phyloP scores from a whole-genome alignment of 1,140 invertebrate species.

The Neelides sp. region DNA sequence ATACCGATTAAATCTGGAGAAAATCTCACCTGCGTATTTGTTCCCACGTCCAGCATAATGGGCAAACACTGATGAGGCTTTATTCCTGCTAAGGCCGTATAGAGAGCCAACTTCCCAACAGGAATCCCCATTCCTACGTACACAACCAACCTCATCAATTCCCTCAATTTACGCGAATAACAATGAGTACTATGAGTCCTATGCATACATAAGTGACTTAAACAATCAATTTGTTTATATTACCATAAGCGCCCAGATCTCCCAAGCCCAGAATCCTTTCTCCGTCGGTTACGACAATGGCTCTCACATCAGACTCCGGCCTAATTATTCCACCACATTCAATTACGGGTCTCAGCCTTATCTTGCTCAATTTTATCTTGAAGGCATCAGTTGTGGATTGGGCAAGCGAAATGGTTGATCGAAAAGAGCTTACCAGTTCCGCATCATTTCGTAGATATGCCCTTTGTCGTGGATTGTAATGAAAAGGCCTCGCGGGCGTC shows the following conservation, averaged over 20 bases:
- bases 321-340: conserved; percentile 44
- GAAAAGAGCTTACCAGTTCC: conserved; percentile 53
- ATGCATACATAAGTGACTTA: too few species aligned
- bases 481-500: conserved; percentile 83
- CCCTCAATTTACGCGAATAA: too few species aligned
- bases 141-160: too few species aligned
- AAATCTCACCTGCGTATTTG: conserved; percentile 58
- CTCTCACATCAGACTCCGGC: conserved; percentile 76
- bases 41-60: conserved; percentile 82
- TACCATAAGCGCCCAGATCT: conserved; percentile 83
- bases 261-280: conserved; percentile 84
- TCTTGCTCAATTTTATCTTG: not conserved
- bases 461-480: conserved; percentile 92
- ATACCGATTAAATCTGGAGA: not conserved
- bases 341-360: not conserved
- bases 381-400: not conserved
- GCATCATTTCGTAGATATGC: conserved; percentile 69
- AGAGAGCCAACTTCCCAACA: conserved; percentile 77
- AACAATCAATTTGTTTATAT: too few species aligned
- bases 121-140: conserved; percentile 94
- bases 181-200: too few species aligned
- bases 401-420: not conserved
- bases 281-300: conserved; percentile 86
- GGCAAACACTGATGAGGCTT: conserved; percentile 79
- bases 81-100: conserved; percentile 82